Conservation (phyloP, 2,888 invertebrate genomes). For the Poecilobothrus nobilitatus region DNA sequence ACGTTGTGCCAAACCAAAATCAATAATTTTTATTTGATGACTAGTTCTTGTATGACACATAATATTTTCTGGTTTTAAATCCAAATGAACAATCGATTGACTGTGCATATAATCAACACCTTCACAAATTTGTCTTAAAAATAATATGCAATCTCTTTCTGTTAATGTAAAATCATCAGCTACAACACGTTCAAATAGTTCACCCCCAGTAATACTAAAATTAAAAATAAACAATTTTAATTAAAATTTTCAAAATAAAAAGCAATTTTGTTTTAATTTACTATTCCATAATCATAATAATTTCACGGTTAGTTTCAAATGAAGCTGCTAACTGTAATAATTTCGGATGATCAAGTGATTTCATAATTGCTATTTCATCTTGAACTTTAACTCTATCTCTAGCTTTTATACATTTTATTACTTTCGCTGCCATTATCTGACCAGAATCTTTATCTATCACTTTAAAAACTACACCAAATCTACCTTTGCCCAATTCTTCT, state of each 20-base stretch:
- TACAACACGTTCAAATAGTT: slow-evolving; percentile 86
- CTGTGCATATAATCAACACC: slow-evolving; percentile 85
- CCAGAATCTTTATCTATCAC: slow-evolving; percentile 57
- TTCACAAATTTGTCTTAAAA: slow-evolving; percentile 84
- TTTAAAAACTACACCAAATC: slow-evolving; percentile 63
- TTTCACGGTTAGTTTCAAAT: slow-evolving; percentile 66
- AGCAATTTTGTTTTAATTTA: slow-evolving; percentile 48
- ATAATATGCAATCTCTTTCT: slow-evolving; percentile 74
- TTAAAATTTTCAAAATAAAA: background rate
- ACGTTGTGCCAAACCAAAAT: slow-evolving; percentile 81
- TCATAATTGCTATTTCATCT: slow-evolving; percentile 83
- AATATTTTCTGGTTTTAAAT: slow-evolving; percentile 93
- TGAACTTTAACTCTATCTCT: slow-evolving; percentile 67
- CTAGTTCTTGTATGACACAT: slow-evolving; percentile 80
- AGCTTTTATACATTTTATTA: slow-evolving; percentile 63
- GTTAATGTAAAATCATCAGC: slow-evolving; percentile 88
- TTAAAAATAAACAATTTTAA: slow-evolving; percentile 4
- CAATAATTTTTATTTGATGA: slow-evolving; percentile 82
- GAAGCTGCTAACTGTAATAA: slow-evolving; percentile 75
- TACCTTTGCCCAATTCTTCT: slow-evolving; percentile 68
- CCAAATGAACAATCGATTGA: slow-evolving; percentile 76
- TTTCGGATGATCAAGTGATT: slow-evolving; percentile 71
- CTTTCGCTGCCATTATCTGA: slow-evolving; percentile 71
- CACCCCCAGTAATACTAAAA: slow-evolving; percentile 81
- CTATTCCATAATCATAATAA: slow-evolving; percentile 87